A percentile compares a stretch with the other conserved stretches of the same genome.
phyloP scores from a whole-genome alignment of 2,797 vertebrate species.

The Onychomys leucogaster region DNA sequence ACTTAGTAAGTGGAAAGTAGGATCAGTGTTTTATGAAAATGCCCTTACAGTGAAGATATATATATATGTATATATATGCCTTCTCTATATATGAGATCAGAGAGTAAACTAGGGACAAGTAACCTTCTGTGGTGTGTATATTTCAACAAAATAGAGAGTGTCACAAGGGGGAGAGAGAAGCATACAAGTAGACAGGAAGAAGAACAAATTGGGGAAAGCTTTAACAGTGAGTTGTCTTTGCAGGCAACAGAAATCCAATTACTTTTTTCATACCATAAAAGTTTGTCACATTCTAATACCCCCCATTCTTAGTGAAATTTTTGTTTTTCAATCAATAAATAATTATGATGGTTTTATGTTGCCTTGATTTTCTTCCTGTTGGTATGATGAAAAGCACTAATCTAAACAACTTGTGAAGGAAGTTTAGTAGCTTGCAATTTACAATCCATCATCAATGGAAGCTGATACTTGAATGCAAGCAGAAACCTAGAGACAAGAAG shows the following conservation, averaged over 20 bases:
- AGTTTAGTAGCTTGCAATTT: background rate
- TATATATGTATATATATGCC: no score
- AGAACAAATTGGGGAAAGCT: background rate
- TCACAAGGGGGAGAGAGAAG: background rate
- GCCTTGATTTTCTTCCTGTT: background rate
- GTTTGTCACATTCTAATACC: background rate
- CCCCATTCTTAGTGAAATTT: background rate
- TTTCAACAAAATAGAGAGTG: background rate
- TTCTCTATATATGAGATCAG: no score
- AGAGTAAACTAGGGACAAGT: fast-evolving
- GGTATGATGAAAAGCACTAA: background rate
- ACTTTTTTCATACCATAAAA: background rate
- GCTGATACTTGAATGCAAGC: background rate
- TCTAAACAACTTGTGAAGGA: background rate
- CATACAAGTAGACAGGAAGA: background rate
- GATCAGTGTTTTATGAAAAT: no score
- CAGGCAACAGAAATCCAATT: background rate
- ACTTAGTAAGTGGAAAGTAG: background rate
- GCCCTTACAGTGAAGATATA: no score
- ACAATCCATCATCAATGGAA: background rate
- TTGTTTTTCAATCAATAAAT: background rate
- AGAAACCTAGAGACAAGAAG: background rate
- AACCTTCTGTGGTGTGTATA: background rate
- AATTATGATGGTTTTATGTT: background rate
- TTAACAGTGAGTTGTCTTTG: background rate